These are phyloP conservation scores for Siniperca scherzeri DNA, from an alignment of 2,797 vertebrate genomes.

Conservation along the genomic window DNA sequence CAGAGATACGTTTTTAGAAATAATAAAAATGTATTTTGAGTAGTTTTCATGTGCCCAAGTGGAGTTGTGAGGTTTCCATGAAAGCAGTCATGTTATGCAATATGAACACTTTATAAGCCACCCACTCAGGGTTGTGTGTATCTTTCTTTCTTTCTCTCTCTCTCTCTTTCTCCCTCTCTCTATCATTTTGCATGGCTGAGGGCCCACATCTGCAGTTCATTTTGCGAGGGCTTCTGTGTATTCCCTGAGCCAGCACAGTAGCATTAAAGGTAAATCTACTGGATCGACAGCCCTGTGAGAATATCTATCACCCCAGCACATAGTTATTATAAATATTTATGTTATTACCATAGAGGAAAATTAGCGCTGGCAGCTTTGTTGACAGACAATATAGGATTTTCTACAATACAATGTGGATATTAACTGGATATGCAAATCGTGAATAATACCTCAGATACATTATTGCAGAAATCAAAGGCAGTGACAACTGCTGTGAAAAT, in stretches of 20 bases:
- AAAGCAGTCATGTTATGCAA: conserved; percentile 56
- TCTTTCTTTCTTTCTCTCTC: neutral
- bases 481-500: conserved; percentile 21
- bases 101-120: conserved; percentile 58
- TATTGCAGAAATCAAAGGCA: conserved; percentile 6
- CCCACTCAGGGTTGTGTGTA: conserved; percentile 54
- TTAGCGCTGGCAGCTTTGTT: conserved; percentile 43
- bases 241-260: conserved; percentile 80
- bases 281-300: conserved; percentile 61
- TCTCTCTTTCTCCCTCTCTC: conserved; percentile 39
- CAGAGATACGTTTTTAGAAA: conserved; percentile 37
- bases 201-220: conserved; percentile 84
- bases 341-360: conserved; percentile 55
- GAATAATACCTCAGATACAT: conserved; percentile 25
- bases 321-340: conserved; percentile 57
- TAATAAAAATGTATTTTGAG: conserved; percentile 42
- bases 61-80: conserved; percentile 47
- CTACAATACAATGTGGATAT: conserved; percentile 16
- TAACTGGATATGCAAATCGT: conserved; percentile 34
- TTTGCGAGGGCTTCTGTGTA: conserved; percentile 75
- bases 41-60: conserved; percentile 7
- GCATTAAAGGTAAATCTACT: conserved; percentile 79
- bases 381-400: conserved; percentile 40
- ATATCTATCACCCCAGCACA: conserved; percentile 46
- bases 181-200: conserved; percentile 67